Evolutionary conservation across 2,113 vertebrate genomes (phyloP), one percentile per base, ranked within the genome.

Genomic region (Mungos mungo): DNA sequence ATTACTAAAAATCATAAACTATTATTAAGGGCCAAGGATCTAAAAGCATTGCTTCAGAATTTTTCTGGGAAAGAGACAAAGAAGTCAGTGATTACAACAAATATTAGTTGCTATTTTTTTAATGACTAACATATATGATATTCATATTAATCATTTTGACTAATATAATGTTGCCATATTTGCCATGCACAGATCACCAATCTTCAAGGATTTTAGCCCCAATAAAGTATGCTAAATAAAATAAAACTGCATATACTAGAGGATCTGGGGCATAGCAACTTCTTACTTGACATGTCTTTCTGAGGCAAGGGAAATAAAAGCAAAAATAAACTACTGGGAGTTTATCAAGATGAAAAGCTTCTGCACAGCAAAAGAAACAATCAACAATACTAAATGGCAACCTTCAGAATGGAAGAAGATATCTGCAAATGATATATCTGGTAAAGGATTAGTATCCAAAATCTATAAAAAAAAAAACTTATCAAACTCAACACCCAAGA

Each of bases 141-240:
- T 63, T 69, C n/a, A 82, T 68, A 92, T 69, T 52, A 76, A 82
- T 71, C n/a, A 71, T 96, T 92, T 94, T 47, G 12, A 82, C 31
- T 65, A 95, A 92, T 54, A 54, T 27, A 52, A 93, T 79, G 3
- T 57, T 45, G 68, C 3, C 41, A 68, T 76, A 76, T 74, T 80
- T 60, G 8, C 13, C 57, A 81, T 71, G n/a, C 8, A 41, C 27
- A 82, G 45, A 65, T 90, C 14, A 60, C 57, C 52, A 57, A 29
- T 77, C 21, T 80, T 92, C 41, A 60, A 85, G 84, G 18, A 87
- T 71, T 45, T 88, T 85, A 80, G 25, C 12, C 54, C 13, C 31
- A 77, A 47, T 66, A 83, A 65, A 69, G 7, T 89, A 82, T 21
- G 7, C 19, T 69, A 33, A 57, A n/a, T 77, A 92, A 97, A 94